Evolutionary conservation across 1,140 invertebrate species (phyloP), one percentile per base, ranked within the genome.

Genomic region (Monochamus saltuarius): DNA sequence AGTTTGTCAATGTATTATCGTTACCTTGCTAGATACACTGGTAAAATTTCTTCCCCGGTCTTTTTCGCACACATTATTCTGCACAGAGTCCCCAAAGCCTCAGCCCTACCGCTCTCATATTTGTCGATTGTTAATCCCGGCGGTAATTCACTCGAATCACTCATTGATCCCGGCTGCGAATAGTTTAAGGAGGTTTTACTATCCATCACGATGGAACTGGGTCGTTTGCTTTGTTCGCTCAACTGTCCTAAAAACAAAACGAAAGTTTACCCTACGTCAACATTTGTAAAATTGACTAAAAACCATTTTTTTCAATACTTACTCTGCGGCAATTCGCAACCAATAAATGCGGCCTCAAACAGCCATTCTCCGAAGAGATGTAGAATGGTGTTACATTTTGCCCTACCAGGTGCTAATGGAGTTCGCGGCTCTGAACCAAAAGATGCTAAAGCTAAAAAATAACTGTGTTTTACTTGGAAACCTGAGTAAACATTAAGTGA

Each of bases 331-430:
- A 84, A 82, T 56, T 87, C 84, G 40, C 85, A 87, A 43, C 92
- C 92, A 61, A 96, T 90, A 69, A 96, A 86, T 17, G 94, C 90
- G 22, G 95, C 94, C 77, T 98, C 95, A 77, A 98, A 98, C 35
- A 98, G 80, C 96, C 96, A 98, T 73, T 94, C 89, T 10, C 95
- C 95, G 80, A 98, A 97, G 55, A 98, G 78, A 80, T 98, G 94
- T 29, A 98, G 82, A 76, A 98, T 91, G 68, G 94, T 97, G 68
- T 84, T 84, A 62, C 94, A 95, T 71, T 92, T 92, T 8, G 95
- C 92, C 54, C 94, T 83, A 17, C 84, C 80, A 34, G 85, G 82
- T n/a, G 90, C 88, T 57, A 91, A 77, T 4, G 87, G 83, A 29
- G 35, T 56, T 42, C 62, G 64, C 10, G 56, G 43, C 55, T 74